Evolutionary conservation across 2,888 invertebrate genomes (phyloP).

Genomic region (Lycophotia porphyrea): DNA sequence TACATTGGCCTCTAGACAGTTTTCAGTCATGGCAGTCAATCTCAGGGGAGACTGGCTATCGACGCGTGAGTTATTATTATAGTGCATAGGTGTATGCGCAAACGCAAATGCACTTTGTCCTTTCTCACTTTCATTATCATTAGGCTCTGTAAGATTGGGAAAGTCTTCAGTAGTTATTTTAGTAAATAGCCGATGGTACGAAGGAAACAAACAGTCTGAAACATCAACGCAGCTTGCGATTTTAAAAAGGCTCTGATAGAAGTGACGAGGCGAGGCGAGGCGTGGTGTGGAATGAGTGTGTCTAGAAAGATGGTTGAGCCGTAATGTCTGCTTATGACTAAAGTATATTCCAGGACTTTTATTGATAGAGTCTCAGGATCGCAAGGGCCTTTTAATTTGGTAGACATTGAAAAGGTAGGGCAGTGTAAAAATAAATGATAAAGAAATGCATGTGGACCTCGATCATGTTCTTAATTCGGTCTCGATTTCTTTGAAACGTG

Average conservation of each 20-base stretch:
- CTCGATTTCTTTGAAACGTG: not conserved
- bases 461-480: conserved; percentile 8
- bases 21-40: not conserved
- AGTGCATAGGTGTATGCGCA: not conserved
- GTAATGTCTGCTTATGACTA: not conserved
- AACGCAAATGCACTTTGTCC: not conserved
- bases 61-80: not conserved
- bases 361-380: not conserved
- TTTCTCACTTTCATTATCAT: not conserved
- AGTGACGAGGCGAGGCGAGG: no score
- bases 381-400: not conserved
- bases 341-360: no score
- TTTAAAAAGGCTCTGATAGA: not conserved
- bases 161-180: not conserved
- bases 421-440: not conserved
- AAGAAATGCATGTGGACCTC: not conserved
- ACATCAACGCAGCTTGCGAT: not conserved
- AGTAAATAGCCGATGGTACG: not conserved
- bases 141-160: not conserved
- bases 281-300: no score
- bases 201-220: not conserved
- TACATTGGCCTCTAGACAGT: not conserved
- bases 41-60: not conserved
- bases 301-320: no score
- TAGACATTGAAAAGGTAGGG: not conserved